Percentiles rank a stretch among this genome's conserved stretches.
Evolutionary conservation across 2,797 vertebrate species (phyloP).

Genomic region (Sandelia bainsii): DNA sequence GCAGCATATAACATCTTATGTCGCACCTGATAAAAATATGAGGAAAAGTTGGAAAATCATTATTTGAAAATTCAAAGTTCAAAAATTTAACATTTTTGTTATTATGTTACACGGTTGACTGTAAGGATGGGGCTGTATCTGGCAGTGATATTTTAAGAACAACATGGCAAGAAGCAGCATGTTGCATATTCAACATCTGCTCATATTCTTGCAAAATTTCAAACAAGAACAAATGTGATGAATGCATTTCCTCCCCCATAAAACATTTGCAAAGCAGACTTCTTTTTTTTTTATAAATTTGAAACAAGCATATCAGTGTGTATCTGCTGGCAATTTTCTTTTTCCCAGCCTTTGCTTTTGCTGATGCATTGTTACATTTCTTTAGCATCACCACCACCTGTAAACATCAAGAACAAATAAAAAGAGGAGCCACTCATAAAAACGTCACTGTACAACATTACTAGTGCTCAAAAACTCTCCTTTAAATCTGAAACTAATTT

Average conservation of each 20-base stretch:
- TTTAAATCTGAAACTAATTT: neutral
- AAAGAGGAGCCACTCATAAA: neutral
- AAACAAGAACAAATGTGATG: too few species aligned
- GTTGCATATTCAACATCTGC: too few species aligned
- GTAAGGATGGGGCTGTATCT: neutral
- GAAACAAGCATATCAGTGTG: too few species aligned
- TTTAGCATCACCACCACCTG: fast-evolving
- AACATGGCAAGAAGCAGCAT: neutral
- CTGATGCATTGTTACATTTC: neutral
- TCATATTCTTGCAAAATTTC: too few species aligned
- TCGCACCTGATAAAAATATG: slow-evolving; percentile 87
- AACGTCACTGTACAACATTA: neutral
- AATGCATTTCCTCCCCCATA: too few species aligned
- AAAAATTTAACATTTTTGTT: too few species aligned
- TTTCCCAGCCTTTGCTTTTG: neutral
- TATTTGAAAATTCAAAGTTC: too few species aligned
- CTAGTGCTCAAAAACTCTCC: neutral
- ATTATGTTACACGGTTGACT: neutral
- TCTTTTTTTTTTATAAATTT: too few species aligned
- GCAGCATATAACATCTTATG: slow-evolving; percentile 99
- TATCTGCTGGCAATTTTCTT: neutral
- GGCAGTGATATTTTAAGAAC: too few species aligned
- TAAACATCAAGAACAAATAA: neutral
- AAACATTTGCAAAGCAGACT: too few species aligned
- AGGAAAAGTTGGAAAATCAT: neutral